Percentiles rank a stretch among this genome's conserved stretches.
These are phyloP conservation scores for Microctenopoma steveboyesi DNA, from an alignment of 2,797 vertebrate species.

Conservation along the genomic window DNA sequence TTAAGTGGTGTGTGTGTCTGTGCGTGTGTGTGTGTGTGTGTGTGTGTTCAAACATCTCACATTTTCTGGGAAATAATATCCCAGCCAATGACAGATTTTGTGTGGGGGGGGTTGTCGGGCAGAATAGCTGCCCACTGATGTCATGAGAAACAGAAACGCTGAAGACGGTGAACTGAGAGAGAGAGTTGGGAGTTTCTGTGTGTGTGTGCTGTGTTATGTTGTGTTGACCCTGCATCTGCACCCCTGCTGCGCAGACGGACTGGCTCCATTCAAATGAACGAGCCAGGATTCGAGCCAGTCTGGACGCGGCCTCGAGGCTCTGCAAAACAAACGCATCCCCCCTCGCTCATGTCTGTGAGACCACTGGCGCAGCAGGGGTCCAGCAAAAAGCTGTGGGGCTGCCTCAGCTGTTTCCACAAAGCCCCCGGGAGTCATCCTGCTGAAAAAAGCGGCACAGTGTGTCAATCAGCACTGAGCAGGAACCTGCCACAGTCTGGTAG, in stretches of 20 bases:
- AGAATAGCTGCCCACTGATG: constrained; percentile 80
- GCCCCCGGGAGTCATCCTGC: background rate
- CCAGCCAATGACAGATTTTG: constrained; percentile 81
- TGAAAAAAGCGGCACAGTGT: background rate
- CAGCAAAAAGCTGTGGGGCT: background rate
- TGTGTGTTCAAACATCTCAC: constrained; percentile 44
- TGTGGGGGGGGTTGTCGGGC: constrained; percentile 49
- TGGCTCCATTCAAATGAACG: background rate
- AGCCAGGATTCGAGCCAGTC: background rate
- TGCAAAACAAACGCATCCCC: background rate
- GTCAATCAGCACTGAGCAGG: background rate
- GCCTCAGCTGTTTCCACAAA: background rate
- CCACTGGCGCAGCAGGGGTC: background rate
- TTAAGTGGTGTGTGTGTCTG: constrained; percentile 59
- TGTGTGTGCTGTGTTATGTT: too few species aligned
- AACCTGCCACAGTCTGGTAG: too few species aligned
- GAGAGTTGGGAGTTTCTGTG: background rate
- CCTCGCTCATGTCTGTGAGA: background rate
- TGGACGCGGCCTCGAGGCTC: background rate
- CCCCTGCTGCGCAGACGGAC: background rate
- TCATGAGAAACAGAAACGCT: constrained; percentile 77
- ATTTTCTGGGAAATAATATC: constrained; percentile 77
- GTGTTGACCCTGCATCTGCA: background rate
- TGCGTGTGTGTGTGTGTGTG: constrained; percentile 36
- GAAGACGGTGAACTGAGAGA: constrained; percentile 5